Percentiles rank a stretch among this genome's conserved stretches.
Evolutionary conservation across 2,888 invertebrate species (phyloP).

Genomic region (Idaea straminata): DNA sequence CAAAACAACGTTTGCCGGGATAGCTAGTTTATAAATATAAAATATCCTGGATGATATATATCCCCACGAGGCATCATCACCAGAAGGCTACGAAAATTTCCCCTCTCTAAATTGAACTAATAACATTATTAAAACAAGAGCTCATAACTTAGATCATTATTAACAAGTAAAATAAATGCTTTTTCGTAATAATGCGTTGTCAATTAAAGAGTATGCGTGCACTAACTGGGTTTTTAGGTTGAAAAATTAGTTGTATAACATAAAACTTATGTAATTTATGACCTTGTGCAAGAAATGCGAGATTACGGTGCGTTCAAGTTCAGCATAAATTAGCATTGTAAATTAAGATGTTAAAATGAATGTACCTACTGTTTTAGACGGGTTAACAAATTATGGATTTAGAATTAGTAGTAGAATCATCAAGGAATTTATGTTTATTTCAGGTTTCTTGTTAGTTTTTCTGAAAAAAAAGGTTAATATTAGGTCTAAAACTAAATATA

Average conservation of each 20-base stretch:
- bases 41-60: too few species aligned
- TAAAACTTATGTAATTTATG: conserved; percentile 43
- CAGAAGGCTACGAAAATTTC: too few species aligned
- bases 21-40: too few species aligned
- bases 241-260: conserved; percentile 41
- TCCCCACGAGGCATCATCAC: too few species aligned
- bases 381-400: not conserved
- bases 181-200: conserved; percentile 5
- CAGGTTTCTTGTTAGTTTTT: not conserved
- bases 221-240: conserved; percentile 44
- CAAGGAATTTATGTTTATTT: not conserved
- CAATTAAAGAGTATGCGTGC: conserved; percentile 9
- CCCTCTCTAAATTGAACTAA: not conserved
- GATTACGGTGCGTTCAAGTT: conserved; percentile 50
- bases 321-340: conserved; percentile 26
- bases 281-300: conserved; percentile 52
- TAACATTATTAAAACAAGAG: not conserved
- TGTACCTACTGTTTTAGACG: not conserved
- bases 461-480: too few species aligned
- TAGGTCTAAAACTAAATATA: too few species aligned
- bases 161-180: not conserved
- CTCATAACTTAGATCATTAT: not conserved
- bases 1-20: too few species aligned
- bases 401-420: not conserved
- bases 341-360: not conserved